These are phyloP conservation scores for Vanacampus margaritifer DNA, from an alignment of 2,113 vertebrate species.

Conservation along the genomic window DNA sequence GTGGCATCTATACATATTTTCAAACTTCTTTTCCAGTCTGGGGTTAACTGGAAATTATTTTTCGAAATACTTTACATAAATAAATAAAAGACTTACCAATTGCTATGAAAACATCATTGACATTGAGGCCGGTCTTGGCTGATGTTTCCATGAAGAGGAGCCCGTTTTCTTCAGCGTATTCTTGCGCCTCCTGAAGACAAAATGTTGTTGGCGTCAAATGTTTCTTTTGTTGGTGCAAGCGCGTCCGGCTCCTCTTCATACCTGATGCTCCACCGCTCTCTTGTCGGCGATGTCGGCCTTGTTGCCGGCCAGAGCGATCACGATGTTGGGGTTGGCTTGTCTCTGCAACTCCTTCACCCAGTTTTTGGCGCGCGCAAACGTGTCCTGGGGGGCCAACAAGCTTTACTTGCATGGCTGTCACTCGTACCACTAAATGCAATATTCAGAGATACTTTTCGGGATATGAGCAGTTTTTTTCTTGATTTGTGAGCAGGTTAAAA, in stretches of 20 bases:
- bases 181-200: conserved; percentile 83
- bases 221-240: no score
- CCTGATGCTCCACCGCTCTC: conserved; percentile 91
- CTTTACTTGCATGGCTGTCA: not conserved
- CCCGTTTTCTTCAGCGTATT: conserved; percentile 93
- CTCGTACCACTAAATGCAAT: not conserved
- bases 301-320: conserved; percentile 93
- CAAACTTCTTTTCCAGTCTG: no score
- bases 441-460: not conserved
- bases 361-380: conserved; percentile 91
- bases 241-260: conserved; percentile 30
- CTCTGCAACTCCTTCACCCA: conserved; percentile 97
- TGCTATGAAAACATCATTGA: conserved; percentile 97
- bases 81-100: conserved; percentile 77
- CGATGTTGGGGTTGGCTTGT: conserved; percentile 94
- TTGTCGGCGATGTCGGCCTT: conserved; percentile 93
- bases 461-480: not conserved
- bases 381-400: conserved; percentile 77
- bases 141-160: conserved; percentile 98
- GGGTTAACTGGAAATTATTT: no score
- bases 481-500: no score
- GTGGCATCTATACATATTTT: no score
- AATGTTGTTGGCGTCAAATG: not conserved
- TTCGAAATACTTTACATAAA: not conserved
- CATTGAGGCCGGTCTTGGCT: conserved; percentile 94